Percentiles rank a stretch among this genome's conserved stretches.
Evolutionary conservation across 2,797 vertebrate genomes (phyloP).

Genomic region (Macropus fuliginosus): DNA sequence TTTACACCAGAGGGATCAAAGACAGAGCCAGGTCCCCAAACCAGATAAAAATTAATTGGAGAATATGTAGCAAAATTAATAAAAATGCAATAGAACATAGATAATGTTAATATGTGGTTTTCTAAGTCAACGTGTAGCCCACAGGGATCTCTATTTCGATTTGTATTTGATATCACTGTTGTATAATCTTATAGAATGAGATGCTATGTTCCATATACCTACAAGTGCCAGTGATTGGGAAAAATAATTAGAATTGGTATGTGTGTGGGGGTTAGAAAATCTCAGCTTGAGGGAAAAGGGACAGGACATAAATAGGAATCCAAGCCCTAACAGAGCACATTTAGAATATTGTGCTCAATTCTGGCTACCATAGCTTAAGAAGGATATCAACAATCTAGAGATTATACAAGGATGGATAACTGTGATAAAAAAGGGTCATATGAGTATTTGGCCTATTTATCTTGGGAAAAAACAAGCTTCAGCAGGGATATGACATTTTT

Average conservation of each 20-base stretch:
- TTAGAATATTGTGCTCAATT: not conserved
- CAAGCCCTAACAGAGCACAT: not conserved
- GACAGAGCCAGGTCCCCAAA: not conserved
- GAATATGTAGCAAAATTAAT: not conserved
- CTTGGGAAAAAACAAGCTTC: not conserved
- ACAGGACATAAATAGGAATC: not conserved
- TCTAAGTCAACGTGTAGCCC: not conserved
- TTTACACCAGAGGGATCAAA: not conserved
- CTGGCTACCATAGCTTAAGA: not conserved
- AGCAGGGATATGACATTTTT: not conserved
- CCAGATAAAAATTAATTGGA: not conserved
- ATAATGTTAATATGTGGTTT: not conserved
- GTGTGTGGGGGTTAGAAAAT: not conserved
- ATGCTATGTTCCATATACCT: not conserved
- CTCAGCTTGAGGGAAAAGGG: not conserved
- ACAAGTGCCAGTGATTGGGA: not conserved
- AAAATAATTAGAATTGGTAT: not conserved
- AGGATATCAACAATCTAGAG: not conserved
- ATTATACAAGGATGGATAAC: not conserved
- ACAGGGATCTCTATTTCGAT: not conserved
- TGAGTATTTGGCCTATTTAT: not conserved
- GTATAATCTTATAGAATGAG: not conserved
- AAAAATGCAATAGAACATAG: not conserved
- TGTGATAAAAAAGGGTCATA: not conserved
- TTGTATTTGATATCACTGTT: not conserved